Evolutionary conservation across 2,113 vertebrate species (phyloP).

Genomic region (Oreotrochilus melanogaster): DNA sequence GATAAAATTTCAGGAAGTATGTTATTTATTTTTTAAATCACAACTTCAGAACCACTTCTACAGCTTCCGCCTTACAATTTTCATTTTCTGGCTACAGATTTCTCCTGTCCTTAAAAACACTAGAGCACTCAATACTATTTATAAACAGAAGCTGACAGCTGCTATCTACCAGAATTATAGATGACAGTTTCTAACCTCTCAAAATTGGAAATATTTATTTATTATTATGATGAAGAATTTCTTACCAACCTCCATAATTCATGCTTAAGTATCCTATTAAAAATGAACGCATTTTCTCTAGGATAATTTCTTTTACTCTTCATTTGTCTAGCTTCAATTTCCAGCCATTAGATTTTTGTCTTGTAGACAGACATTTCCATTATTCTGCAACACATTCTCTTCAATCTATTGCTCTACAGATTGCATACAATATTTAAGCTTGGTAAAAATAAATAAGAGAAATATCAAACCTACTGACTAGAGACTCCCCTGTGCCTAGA

Average conservation of each 20-base stretch:
- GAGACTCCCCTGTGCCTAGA: neutral
- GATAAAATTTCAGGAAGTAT: neutral
- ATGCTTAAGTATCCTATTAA: neutral
- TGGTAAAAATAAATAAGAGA: neutral
- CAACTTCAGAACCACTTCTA: neutral
- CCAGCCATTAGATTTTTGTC: neutral
- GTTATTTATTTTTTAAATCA: constrained; percentile 1
- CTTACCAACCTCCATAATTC: neutral
- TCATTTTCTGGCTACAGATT: neutral
- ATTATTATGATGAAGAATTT: neutral
- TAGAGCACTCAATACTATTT: constrained; percentile 34
- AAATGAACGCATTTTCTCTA: neutral
- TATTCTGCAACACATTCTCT: neutral
- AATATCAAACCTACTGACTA: neutral
- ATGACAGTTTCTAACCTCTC: constrained; percentile 19
- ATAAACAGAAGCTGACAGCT: constrained; percentile 58
- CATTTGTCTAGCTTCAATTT: neutral
- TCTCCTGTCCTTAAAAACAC: constrained; percentile 36
- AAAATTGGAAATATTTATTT: constrained; percentile 14
- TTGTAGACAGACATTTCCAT: neutral
- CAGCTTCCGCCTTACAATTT: neutral
- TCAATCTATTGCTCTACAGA: neutral
- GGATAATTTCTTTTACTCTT: neutral
- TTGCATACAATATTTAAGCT: neutral
- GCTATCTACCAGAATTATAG: constrained; percentile 12